Evolutionary conservation across 2,888 invertebrate species (phyloP), one percentile per base, ranked within the genome.

Genomic region (Apodemia zela): DNA sequence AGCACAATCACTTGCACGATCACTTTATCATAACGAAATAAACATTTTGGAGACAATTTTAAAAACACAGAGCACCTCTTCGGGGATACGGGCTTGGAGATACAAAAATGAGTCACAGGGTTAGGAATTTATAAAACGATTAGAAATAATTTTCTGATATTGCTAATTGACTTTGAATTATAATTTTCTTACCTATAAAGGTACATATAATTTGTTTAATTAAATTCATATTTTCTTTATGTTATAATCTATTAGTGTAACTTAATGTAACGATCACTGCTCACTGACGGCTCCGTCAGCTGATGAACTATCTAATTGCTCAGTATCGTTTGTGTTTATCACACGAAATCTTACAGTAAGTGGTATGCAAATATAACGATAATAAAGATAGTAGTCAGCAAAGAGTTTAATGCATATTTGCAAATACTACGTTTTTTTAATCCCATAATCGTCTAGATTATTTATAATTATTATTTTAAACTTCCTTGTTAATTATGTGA

Each of bases 131-230:
- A n/a, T n/a, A 13, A 11, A 38, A 2, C 3, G 11, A 38, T 35
- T 10, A 8, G 2, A 35, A 8, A 8, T 38, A 13, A 38, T 13
- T 4, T 38, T 13, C 38, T 38, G 11, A 13, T 38, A 38, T 38
- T 38, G 3, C 13, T 13, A 38, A 38, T 42, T 5, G 42, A 5
- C 5, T 47, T 11, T 21, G 62, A 59, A 33, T 8, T 33, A 33
- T 8, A 33, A 33, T 18, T 13, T 25, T 17, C 57, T 25, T 62
- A 58, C 62, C 62, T 47, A 62, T 47, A 0, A 62, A 45, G 17
- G 62, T 62, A 13, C 58, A 25, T n/a, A 62, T 29, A 2, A 62
- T 38, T 38, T 62, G 62, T 29, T 62, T 62, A 1, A 11, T 29
- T 45, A 58, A 45, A 57, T 57, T 54, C 62, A 62, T 62, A 3